Evolutionary conservation across 2,888 invertebrate species (phyloP).

Genomic region (Idaea dimidiata): DNA sequence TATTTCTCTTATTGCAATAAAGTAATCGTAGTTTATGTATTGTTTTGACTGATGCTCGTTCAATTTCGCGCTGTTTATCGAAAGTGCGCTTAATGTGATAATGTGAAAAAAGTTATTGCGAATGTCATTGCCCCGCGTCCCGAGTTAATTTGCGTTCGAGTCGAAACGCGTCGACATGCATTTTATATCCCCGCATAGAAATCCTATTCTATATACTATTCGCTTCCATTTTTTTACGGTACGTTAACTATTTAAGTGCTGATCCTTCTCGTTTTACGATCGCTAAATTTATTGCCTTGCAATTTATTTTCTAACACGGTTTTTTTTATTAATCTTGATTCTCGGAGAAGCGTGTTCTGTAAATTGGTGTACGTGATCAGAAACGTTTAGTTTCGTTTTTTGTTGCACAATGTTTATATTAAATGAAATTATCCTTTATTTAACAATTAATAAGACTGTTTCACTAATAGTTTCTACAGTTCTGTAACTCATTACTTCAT

Average conservation of each 20-base stretch:
- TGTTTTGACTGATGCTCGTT: slow-evolving; percentile 64
- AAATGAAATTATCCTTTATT: slow-evolving; percentile 19
- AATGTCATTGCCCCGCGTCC: slow-evolving; percentile 51
- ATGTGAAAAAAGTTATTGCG: slow-evolving; percentile 53
- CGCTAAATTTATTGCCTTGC: slow-evolving; percentile 24
- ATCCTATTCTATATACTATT: slow-evolving; percentile 38
- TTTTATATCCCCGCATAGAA: slow-evolving; percentile 26
- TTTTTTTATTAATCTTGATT: slow-evolving; percentile 22
- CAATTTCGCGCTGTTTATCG: slow-evolving; percentile 48
- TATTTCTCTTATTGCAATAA: slow-evolving; percentile 49
- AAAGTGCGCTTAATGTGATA: slow-evolving; percentile 51
- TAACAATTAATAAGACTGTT: neutral
- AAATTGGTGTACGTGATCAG: slow-evolving; percentile 26
- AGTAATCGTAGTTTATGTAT: slow-evolving; percentile 59
- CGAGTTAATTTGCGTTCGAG: slow-evolving; percentile 38
- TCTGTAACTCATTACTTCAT: neutral
- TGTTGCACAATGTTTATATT: slow-evolving; percentile 26
- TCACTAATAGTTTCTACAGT: neutral
- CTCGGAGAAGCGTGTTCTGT: slow-evolving; percentile 12
- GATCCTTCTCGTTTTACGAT: slow-evolving; percentile 43
- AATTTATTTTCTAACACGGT: slow-evolving; percentile 23
- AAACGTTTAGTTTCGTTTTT: slow-evolving; percentile 19
- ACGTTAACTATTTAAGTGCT: slow-evolving; percentile 40
- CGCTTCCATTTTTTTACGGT: slow-evolving; percentile 40
- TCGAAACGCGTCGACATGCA: slow-evolving; percentile 35